Evolutionary conservation across 1,140 invertebrate genomes (phyloP).

Genomic region (Arion vulgaris): DNA sequence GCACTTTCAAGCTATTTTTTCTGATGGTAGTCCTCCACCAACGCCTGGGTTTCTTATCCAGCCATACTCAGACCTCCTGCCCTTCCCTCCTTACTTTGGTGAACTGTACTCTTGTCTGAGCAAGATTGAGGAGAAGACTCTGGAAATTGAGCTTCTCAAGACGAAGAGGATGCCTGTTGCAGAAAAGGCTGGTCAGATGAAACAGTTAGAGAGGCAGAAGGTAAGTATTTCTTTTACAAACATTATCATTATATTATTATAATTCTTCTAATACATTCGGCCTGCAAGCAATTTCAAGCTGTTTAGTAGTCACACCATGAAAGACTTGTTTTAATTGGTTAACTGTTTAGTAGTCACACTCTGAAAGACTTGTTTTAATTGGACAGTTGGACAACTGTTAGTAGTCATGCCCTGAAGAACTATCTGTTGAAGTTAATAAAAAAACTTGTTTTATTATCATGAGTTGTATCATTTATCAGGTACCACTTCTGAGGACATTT

Average conservation of each 20-base stretch:
- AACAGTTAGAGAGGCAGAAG: constrained; percentile 62
- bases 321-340: no score
- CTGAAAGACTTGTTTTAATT: no score
- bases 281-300: no score
- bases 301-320: no score
- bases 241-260: no score
- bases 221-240: not conserved
- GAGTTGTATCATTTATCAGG: constrained; percentile 28
- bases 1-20: constrained; percentile 26
- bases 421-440: no score
- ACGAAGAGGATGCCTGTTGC: constrained; percentile 41
- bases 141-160: constrained; percentile 54
- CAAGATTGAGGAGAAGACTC: constrained; percentile 58
- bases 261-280: no score
- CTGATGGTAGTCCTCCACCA: constrained; percentile 69
- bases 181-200: constrained; percentile 58
- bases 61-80: constrained; percentile 82
- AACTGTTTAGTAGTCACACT: no score
- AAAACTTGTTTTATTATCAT: no score
- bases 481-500: constrained; percentile 60
- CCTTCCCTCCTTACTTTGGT: constrained; percentile 86
- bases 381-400: no score
- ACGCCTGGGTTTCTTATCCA: constrained; percentile 79
- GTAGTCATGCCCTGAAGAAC: no score
- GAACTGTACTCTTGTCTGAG: constrained; percentile 78